Conservation (phyloP, 2,888 invertebrate species). For the Apomyelois bistriatella region DNA sequence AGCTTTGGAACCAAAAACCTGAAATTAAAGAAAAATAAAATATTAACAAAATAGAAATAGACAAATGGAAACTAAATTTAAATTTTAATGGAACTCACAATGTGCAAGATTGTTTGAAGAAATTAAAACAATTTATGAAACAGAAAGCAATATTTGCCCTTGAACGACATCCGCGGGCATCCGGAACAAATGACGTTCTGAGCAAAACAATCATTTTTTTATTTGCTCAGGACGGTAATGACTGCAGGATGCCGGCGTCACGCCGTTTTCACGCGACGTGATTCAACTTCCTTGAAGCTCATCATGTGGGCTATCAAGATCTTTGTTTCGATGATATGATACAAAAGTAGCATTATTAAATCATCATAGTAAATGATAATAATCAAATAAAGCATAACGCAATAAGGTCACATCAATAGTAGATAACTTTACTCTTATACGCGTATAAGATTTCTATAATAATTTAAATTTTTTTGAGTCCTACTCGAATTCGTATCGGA, state of each 20-base stretch:
- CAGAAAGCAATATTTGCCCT: conserved; percentile 68
- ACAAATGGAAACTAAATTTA: background rate
- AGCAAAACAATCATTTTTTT: conserved; percentile 50
- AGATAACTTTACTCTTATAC: too few species aligned
- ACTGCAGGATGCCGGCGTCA: conserved; percentile 73
- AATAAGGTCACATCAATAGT: too few species aligned
- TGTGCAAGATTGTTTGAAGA: background rate
- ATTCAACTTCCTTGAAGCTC: conserved; percentile 56
- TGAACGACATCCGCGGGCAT: conserved; percentile 73
- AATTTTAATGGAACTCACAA: background rate
- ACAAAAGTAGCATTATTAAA: background rate
- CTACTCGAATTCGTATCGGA: background rate
- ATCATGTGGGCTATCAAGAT: conserved; percentile 17
- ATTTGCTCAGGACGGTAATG: conserved; percentile 53
- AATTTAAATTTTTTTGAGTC: too few species aligned
- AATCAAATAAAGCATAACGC: too few species aligned
- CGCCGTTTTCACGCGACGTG: conserved; percentile 65
- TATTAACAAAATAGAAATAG: conserved; percentile 24
- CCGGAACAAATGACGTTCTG: conserved; percentile 67
- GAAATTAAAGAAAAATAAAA: conserved; percentile 67
- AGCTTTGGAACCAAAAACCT: conserved; percentile 98
- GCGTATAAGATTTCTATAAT: too few species aligned
- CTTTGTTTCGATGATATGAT: background rate
- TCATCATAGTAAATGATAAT: background rate
- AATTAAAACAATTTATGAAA: background rate